Percentiles rank a stretch among this genome's conserved stretches.
phyloP scores from a whole-genome alignment of 1,140 invertebrate species.

The Drosophila bipectinata region DNA sequence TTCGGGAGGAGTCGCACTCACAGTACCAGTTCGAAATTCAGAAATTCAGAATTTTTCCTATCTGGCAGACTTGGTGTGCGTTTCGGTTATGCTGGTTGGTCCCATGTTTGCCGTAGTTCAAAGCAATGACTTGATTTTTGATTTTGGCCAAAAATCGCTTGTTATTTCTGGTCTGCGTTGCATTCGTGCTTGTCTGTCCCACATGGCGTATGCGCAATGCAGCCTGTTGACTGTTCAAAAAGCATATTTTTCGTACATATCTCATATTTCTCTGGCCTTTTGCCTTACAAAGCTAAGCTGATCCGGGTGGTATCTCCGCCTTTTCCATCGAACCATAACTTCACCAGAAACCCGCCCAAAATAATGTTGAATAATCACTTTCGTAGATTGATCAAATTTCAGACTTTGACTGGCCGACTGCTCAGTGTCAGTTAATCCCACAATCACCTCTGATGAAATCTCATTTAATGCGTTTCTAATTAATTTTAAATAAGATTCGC shows the following conservation, averaged over 20 bases:
- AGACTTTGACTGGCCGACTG: neutral
- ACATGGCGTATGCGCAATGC: conserved; percentile 29
- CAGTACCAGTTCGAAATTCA: neutral
- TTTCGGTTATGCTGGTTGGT: conserved; percentile 10
- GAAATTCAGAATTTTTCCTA: conserved; percentile 1
- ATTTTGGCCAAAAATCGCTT: conserved; percentile 55
- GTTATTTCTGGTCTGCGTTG: conserved; percentile 32
- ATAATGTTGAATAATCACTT: conserved; percentile 52
- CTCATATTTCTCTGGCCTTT: conserved; percentile 20
- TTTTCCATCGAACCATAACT: conserved; percentile 16
- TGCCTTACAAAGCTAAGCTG: neutral
- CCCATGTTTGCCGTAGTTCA: conserved; percentile 51
- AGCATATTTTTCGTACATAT: conserved; percentile 38
- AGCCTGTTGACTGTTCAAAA: conserved; percentile 35
- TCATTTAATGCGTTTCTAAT: conserved; percentile 35
- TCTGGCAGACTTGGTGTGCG: conserved; percentile 11
- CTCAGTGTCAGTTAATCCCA: conserved; percentile 19
- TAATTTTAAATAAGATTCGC: conserved; percentile 38
- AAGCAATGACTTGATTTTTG: conserved; percentile 65
- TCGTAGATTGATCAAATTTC: neutral
- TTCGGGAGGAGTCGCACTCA: neutral
- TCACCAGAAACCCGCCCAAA: conserved; percentile 13
- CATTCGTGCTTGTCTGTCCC: conserved; percentile 19
- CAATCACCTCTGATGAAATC: conserved; percentile 14
- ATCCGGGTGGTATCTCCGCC: conserved; percentile 18